phyloP scores from a whole-genome alignment of 2,113 vertebrate species.

The Accipiter cooperii region DNA sequence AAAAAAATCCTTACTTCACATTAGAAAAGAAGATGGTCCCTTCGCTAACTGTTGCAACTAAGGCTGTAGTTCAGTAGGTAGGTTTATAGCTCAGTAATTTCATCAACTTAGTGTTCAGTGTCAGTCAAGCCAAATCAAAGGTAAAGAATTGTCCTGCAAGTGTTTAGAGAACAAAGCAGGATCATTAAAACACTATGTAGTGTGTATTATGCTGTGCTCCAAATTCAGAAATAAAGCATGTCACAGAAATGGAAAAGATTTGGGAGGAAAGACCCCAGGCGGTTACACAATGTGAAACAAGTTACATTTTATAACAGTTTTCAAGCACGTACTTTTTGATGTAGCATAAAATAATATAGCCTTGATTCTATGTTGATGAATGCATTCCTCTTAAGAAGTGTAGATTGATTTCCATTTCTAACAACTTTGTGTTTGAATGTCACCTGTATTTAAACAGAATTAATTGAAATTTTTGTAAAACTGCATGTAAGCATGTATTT shows the following conservation, averaged over 20 bases:
- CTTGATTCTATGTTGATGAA: neutral
- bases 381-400: neutral
- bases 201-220: neutral
- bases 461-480: neutral
- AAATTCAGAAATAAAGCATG: neutral
- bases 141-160: neutral
- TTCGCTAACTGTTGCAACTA: neutral
- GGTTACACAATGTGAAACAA: neutral
- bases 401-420: neutral
- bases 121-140: neutral
- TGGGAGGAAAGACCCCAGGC: neutral
- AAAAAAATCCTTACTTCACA: neutral
- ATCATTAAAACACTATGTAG: neutral
- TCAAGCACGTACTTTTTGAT: neutral
- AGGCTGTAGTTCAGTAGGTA: neutral
- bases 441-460: neutral
- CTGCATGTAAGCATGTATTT: neutral
- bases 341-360: neutral
- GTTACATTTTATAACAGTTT: neutral
- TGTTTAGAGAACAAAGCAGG: neutral
- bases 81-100: neutral
- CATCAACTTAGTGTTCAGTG: neutral
- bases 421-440: neutral
- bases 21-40: neutral
- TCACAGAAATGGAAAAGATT: neutral